Conservation (phyloP, 1,140 invertebrate species). For the Hestina assimilis region DNA sequence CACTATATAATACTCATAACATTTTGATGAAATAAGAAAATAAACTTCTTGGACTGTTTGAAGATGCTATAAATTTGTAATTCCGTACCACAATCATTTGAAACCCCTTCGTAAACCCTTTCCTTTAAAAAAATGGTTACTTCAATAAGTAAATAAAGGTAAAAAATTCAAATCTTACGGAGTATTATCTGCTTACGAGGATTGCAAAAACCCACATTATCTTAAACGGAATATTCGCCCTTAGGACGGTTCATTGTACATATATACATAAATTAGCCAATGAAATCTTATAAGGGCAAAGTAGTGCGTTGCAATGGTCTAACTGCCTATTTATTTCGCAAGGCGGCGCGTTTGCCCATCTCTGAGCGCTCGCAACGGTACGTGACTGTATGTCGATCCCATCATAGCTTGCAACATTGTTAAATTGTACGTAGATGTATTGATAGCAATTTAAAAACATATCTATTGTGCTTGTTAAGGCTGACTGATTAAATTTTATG, state of each 20-base stretch:
- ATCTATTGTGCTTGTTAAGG: background rate
- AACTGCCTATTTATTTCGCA: conserved; percentile 4
- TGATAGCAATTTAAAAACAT: background rate
- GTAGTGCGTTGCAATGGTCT: background rate
- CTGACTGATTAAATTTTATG: background rate
- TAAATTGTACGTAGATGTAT: background rate
- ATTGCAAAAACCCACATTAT: no score
- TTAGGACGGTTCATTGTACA: background rate
- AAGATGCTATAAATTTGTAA: no score
- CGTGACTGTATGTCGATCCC: conserved; percentile 6
- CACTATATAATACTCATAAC: no score
- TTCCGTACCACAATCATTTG: no score
- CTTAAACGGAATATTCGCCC: no score
- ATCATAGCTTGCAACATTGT: background rate
- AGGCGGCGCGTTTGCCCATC: conserved; percentile 7
- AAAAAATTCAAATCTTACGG: no score
- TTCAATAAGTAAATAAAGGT: no score
- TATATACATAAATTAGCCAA: background rate
- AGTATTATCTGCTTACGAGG: no score
- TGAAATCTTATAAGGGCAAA: background rate
- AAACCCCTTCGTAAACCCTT: no score
- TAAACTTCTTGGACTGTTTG: no score
- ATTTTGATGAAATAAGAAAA: no score
- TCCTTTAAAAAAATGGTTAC: no score
- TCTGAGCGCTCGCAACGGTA: background rate